These are phyloP conservation scores for Entomobrya proxima DNA, from an alignment of 2,888 invertebrate genomes.

Conservation along the genomic window DNA sequence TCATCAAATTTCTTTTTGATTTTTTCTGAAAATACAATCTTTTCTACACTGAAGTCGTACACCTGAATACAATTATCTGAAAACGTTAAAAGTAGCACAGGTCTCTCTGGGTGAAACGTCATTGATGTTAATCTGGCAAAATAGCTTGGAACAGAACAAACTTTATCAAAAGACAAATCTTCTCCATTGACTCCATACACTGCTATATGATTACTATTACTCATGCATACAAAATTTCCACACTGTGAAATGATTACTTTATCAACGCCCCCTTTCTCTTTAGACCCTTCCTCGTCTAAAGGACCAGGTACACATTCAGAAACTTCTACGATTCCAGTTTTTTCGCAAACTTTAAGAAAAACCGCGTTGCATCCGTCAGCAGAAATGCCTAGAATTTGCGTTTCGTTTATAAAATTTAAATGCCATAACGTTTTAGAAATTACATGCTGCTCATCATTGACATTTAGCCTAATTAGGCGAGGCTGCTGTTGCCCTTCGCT, in stretches of 20 bases:
- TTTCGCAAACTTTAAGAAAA: constrained; percentile 41
- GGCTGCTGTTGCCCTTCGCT: neutral
- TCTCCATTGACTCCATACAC: constrained; percentile 44
- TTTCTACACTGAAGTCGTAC: constrained; percentile 60
- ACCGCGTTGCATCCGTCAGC: constrained; percentile 55
- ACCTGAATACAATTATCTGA: constrained; percentile 70
- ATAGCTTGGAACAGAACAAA: constrained; percentile 62
- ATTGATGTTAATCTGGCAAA: constrained; percentile 60
- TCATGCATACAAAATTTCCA: constrained; percentile 54
- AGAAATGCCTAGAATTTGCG: constrained; percentile 55
- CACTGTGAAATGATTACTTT: neutral
- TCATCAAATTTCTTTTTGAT: constrained; percentile 66
- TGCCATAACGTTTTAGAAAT: constrained; percentile 53
- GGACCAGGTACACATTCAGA: constrained; percentile 40
- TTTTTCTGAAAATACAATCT: constrained; percentile 61
- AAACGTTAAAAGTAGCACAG: constrained; percentile 68
- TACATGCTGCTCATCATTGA: neutral
- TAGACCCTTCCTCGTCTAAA: constrained; percentile 25
- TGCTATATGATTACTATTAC: constrained; percentile 33
- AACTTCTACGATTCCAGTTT: constrained; percentile 1
- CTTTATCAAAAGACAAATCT: constrained; percentile 26
- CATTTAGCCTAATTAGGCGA: neutral
- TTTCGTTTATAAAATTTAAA: constrained; percentile 53
- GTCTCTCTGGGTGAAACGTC: constrained; percentile 66
- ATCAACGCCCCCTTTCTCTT: constrained; percentile 34